Base-by-base conservation (phyloP, 2,888 invertebrate genomes). In the Macaria notata region DNA sequence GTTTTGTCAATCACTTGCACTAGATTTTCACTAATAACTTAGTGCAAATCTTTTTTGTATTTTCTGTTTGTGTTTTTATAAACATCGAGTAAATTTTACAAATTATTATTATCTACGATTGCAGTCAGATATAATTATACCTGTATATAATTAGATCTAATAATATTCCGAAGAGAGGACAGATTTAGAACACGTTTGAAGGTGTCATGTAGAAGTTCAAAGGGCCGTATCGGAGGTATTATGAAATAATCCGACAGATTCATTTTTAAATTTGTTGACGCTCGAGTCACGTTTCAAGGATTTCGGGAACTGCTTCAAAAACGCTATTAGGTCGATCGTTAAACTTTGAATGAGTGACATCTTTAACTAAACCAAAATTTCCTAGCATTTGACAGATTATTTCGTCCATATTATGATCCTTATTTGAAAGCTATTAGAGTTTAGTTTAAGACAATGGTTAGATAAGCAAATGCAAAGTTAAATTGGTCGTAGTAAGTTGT, bases 301-400 rank as follows among this genome's bases (percentile, higher is more conserved):
- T 91, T 90, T 88, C 77, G 79, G 82, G 85, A 88, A 88, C 87
- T 77, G 83, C 83, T 86, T 81, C 80, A 87, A 87, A 89, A 86
- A 86, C 81, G 84, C 87, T 86, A 89, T 91, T 89, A 86, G 84
- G 83, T 84, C 81, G 85, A 87, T 88, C 88, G 85, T 89, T 88
- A 88, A 89, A 89, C 82, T 87, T 81, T 84, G 84, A 85, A 87
- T 85, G 88, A 88, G 86, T 89, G 90, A 90, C 90, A 89, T 88
- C 86, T 88, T 82, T 81, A 83, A 78, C 71, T 58, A 70, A 72
- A 73, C 82, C 72, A 80, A 59, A 9, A 65, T 72, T 54, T 29
- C 46, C 42, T 46, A 69, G 49, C 62, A 44, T 30, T 44, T 56
- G 1, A 9, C 43, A 47, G 51, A 19, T 4, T 43, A 30, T 19